A percentile compares a stretch with the other conserved stretches of the same genome.
Evolutionary conservation across 1,140 invertebrate species (phyloP).

Genomic region (Panagrolaimus sp.): DNA sequence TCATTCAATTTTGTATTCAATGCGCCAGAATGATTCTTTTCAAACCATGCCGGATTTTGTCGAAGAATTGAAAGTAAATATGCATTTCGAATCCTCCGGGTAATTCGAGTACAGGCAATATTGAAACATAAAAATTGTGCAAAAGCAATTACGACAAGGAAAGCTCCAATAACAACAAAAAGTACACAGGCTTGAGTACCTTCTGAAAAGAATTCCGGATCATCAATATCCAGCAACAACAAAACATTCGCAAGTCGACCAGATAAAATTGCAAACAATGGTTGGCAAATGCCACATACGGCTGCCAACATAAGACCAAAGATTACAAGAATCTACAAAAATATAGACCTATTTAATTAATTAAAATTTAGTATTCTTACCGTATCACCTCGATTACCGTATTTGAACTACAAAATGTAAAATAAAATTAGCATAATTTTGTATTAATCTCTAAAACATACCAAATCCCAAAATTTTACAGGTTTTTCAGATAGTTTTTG

Average conservation of each 20-base stretch:
- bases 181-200: slow-evolving; percentile 21
- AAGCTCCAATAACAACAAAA: slow-evolving; percentile 22
- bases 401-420: slow-evolving; percentile 25
- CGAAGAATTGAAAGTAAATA: slow-evolving; percentile 72
- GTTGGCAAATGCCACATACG: slow-evolving; percentile 26
- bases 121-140: slow-evolving; percentile 60
- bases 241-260: slow-evolving; percentile 28
- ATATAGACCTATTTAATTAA: neutral
- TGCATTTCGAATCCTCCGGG: slow-evolving; percentile 68
- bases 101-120: slow-evolving; percentile 64
- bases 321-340: neutral
- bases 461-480: slow-evolving; percentile 40
- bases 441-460: slow-evolving; percentile 16
- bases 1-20: slow-evolving; percentile 80
- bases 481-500: slow-evolving; percentile 45
- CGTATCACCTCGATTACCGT: slow-evolving; percentile 26
- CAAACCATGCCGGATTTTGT: slow-evolving; percentile 85
- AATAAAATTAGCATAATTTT: neutral
- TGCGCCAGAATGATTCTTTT: slow-evolving; percentile 75
- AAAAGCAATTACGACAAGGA: slow-evolving; percentile 29
- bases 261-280: slow-evolving; percentile 25
- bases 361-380: slow-evolving; percentile 20
- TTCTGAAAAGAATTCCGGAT: slow-evolving; percentile 21
- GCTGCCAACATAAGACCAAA: slow-evolving; percentile 27
- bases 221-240: slow-evolving; percentile 21